These are phyloP conservation scores for Cryptotermes secundus DNA, from an alignment of 1,140 invertebrate species.

Conservation along the genomic window DNA sequence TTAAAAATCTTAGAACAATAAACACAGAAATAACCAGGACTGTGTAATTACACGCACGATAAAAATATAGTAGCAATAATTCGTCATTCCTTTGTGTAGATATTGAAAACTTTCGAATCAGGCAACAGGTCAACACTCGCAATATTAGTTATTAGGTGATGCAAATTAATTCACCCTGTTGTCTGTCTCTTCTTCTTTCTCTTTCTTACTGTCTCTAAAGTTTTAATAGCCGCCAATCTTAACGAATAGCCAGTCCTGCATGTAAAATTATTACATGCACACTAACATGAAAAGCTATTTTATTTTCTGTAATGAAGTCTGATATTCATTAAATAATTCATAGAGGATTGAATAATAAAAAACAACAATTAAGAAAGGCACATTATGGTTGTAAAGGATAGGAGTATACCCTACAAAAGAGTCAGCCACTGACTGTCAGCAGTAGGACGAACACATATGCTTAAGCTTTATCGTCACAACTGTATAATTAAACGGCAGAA, in stretches of 20 bases:
- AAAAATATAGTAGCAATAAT: neutral
- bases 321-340: slow-evolving; percentile 20
- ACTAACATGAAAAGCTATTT: neutral
- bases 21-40: neutral
- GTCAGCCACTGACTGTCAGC: neutral
- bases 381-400: neutral
- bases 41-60: neutral
- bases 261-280: neutral
- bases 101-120: neutral
- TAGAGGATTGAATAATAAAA: slow-evolving; percentile 6
- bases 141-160: neutral
- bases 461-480: neutral
- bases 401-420: neutral
- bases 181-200: neutral
- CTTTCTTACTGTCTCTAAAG: neutral
- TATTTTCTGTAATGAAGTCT: neutral
- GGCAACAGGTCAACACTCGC: neutral
- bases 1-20: neutral
- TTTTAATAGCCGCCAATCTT: neutral
- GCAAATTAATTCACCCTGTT: neutral
- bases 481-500: neutral
- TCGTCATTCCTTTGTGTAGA: neutral
- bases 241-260: neutral
- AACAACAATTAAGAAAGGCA: neutral
- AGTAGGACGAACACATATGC: neutral